A percentile compares a stretch with the other conserved stretches of the same genome.
Evolutionary conservation across 1,140 invertebrate genomes (phyloP).

Genomic region (Episyrphus balteatus): DNA sequence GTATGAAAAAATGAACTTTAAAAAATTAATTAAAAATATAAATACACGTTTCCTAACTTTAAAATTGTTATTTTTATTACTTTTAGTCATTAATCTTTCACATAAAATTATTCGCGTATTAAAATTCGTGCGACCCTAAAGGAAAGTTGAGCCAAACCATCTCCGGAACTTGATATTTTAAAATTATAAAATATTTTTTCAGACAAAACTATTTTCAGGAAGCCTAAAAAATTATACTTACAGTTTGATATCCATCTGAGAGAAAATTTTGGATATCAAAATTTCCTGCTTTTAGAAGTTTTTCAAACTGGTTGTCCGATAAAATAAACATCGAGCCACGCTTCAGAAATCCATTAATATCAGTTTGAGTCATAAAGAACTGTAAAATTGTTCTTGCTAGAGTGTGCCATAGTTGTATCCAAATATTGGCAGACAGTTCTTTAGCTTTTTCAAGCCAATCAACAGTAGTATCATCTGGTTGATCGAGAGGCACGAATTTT

Average conservation of each 20-base stretch:
- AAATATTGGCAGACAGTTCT: constrained; percentile 54
- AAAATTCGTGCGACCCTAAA: no score
- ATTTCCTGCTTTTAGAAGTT: constrained; percentile 38
- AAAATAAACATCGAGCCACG: constrained; percentile 88
- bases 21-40: no score
- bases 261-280: constrained; percentile 20
- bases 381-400: constrained; percentile 52
- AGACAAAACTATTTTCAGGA: no score
- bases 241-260: constrained; percentile 8
- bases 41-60: no score
- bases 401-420: constrained; percentile 60
- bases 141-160: no score
- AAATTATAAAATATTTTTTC: no score
- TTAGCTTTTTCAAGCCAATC: constrained; percentile 54
- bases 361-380: constrained; percentile 66
- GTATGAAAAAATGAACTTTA: no score
- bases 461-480: constrained; percentile 53
- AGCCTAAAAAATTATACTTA: neutral
- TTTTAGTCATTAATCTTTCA: no score
- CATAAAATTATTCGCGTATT: no score
- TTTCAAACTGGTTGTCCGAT: constrained; percentile 58
- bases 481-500: constrained; percentile 46
- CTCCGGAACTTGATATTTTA: no score
- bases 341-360: constrained; percentile 62
- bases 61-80: no score